Conservation (phyloP, 2,113 vertebrate species). For the Oryzias javanicus region DNA sequence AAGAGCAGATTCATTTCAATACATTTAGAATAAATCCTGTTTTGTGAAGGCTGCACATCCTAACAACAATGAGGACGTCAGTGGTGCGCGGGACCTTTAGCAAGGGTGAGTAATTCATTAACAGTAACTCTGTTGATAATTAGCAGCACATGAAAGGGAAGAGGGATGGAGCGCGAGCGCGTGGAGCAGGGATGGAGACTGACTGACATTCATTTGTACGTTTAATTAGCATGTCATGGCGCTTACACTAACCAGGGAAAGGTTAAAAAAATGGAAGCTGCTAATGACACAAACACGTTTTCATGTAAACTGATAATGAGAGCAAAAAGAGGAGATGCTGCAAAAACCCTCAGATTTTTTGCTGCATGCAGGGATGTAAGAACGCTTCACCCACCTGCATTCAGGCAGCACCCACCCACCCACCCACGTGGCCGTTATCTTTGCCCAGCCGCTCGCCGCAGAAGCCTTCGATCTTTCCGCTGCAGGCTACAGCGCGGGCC, state of each 20-base stretch:
- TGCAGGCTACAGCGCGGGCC: slow-evolving; percentile 41
- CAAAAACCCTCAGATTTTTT: too few species aligned
- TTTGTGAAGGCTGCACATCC: background rate
- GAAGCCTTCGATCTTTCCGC: slow-evolving; percentile 32
- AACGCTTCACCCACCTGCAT: slow-evolving; percentile 15
- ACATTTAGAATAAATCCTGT: too few species aligned
- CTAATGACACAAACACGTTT: background rate
- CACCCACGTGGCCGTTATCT: slow-evolving; percentile 29
- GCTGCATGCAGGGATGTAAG: background rate
- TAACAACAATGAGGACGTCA: slow-evolving; percentile 57
- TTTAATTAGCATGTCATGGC: background rate
- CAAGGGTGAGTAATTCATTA: slow-evolving; percentile 64
- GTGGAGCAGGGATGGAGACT: slow-evolving; percentile 34
- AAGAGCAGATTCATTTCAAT: background rate
- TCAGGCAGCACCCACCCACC: slow-evolving; percentile 12
- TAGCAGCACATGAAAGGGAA: slow-evolving; percentile 66
- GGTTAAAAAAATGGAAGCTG: background rate
- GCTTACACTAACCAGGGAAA: background rate
- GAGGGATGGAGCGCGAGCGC: slow-evolving; percentile 36
- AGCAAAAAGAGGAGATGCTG: too few species aligned
- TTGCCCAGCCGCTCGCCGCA: slow-evolving; percentile 2
- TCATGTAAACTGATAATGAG: background rate
- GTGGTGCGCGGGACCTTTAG: slow-evolving; percentile 66
- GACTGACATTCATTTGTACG: slow-evolving; percentile 17
- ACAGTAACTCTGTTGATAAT: slow-evolving; percentile 68